Evolutionary conservation across 2,113 vertebrate species (phyloP).

Genomic region (Progne subis): DNA sequence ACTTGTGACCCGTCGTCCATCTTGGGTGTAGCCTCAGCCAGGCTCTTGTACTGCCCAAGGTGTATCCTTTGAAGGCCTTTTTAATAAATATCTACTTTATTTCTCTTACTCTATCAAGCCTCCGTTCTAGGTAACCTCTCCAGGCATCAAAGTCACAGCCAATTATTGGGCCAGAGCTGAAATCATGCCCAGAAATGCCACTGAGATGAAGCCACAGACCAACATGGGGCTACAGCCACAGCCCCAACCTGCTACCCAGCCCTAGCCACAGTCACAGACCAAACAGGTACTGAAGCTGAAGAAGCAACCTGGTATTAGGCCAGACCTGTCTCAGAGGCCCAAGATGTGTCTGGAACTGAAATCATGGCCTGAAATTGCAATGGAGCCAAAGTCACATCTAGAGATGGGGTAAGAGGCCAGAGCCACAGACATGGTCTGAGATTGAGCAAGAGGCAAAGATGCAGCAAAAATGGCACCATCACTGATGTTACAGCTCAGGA

Average conservation of each 20-base stretch:
- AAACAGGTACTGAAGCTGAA: not conserved
- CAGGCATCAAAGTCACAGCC: not conserved
- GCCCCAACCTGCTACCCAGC: not conserved
- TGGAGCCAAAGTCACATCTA: not conserved
- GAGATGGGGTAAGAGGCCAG: not conserved
- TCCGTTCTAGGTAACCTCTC: not conserved
- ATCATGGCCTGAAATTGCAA: not conserved
- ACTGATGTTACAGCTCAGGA: not conserved
- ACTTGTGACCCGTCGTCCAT: fast-evolving
- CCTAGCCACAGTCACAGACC: not conserved
- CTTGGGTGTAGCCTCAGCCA: no score
- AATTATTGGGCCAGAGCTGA: not conserved
- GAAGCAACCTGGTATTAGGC: not conserved
- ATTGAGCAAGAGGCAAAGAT: not conserved
- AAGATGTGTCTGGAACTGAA: not conserved
- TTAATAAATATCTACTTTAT: not conserved
- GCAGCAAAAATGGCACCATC: not conserved
- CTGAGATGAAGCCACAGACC: not conserved
- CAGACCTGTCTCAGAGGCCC: not conserved
- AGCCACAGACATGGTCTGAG: not conserved
- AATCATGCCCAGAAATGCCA: not conserved
- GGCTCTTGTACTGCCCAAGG: not conserved
- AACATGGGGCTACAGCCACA: not conserved
- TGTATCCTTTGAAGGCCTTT: not conserved
- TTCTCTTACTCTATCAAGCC: not conserved